phyloP scores from a whole-genome alignment of 2,888 invertebrate genomes.

The Cantharis flavilabris region DNA sequence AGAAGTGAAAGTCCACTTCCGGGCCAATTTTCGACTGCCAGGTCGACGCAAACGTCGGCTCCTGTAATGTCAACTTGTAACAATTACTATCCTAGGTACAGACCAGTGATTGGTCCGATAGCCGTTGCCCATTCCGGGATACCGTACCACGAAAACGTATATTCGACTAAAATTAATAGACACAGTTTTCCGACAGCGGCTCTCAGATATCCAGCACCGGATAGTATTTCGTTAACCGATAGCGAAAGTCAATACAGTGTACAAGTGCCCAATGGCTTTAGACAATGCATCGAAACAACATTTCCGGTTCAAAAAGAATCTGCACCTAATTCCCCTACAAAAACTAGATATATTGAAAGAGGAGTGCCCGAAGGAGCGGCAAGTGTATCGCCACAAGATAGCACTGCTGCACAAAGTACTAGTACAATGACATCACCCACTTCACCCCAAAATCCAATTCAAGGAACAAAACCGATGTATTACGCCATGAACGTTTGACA shows the following conservation, averaged over 20 bases:
- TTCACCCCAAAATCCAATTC: conserved; percentile 59
- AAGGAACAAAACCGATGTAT: conserved; percentile 65
- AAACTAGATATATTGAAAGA: conserved; percentile 60
- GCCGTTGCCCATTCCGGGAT: conserved; percentile 33
- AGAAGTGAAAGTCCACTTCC: conserved; percentile 54
- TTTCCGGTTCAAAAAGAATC: conserved; percentile 43
- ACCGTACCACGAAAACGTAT: conserved; percentile 46
- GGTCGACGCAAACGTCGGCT: conserved; percentile 51
- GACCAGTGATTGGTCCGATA: conserved; percentile 44
- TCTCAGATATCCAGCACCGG: conserved; percentile 44
- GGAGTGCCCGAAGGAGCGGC: conserved; percentile 78
- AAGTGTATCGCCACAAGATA: conserved; percentile 69
- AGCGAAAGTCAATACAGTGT: conserved; percentile 48
- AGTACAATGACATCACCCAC: conserved; percentile 55
- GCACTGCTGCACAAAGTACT: conserved; percentile 52
- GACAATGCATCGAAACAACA: conserved; percentile 40
- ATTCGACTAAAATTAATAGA: conserved; percentile 46
- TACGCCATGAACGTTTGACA: conserved; percentile 89
- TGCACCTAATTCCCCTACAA: conserved; percentile 63
- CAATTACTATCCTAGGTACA: conserved; percentile 47
- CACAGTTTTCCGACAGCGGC: conserved; percentile 49
- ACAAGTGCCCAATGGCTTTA: conserved; percentile 45
- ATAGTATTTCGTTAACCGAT: conserved; percentile 48
- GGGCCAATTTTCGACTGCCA: conserved; percentile 51
- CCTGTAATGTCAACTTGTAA: conserved; percentile 43